Conservation (phyloP, 2,888 invertebrate genomes). For the Invenusta paracnida region DNA sequence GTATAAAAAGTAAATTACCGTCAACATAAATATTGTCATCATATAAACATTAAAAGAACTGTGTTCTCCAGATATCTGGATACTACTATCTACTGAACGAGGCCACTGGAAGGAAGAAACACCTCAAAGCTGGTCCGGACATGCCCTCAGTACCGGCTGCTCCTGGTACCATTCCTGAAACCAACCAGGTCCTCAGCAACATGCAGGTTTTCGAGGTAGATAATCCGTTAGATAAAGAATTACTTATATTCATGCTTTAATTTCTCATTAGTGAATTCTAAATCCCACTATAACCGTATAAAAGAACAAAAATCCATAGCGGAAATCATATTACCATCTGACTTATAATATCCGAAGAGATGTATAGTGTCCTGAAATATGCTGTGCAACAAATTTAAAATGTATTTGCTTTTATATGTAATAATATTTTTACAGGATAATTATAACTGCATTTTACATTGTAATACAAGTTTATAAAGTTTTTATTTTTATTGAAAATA, state of each 20-base stretch:
- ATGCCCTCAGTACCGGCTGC: not conserved
- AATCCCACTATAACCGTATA: not conserved
- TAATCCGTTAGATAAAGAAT: too few relatives aligned
- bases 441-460: too few relatives aligned
- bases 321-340: too few relatives aligned
- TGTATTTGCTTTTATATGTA: too few relatives aligned
- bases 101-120: slow-evolving; percentile 38
- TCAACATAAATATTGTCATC: not conserved
- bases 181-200: not conserved
- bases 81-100: slow-evolving; percentile 40
- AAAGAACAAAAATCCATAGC: not conserved
- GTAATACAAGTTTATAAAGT: too few relatives aligned
- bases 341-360: too few relatives aligned
- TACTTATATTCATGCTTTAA: too few relatives aligned
- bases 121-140: slow-evolving; percentile 34
- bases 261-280: not conserved
- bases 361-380: not conserved
- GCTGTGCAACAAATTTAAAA: too few relatives aligned
- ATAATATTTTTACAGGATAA: too few relatives aligned
- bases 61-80: slow-evolving; percentile 36
- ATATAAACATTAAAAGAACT: not conserved
- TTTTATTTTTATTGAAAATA: too few relatives aligned
- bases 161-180: not conserved
- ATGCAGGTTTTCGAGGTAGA: not conserved
- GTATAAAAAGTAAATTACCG: not conserved